Conservation (phyloP, 2,888 invertebrate genomes). For the Lycia hirtaria region DNA sequence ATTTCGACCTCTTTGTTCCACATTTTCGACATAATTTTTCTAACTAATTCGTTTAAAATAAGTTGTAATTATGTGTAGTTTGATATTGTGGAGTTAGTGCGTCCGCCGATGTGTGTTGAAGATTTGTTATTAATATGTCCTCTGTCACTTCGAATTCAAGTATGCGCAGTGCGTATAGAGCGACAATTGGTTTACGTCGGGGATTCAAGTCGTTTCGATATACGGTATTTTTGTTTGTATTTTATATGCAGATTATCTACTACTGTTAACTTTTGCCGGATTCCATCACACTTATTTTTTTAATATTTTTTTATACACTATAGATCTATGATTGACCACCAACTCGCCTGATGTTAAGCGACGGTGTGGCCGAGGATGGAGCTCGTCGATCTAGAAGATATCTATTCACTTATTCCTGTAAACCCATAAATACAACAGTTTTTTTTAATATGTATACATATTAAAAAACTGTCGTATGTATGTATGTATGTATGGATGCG, state of each 20-base stretch:
- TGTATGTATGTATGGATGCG: no score
- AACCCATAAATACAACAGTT: no score
- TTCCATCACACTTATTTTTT: no score
- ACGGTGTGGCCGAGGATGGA: no score
- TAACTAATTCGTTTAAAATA: slow-evolving; percentile 39
- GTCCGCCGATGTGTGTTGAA: slow-evolving; percentile 37
- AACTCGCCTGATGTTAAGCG: no score
- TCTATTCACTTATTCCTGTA: no score
- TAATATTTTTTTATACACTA: no score
- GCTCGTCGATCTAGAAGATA: no score
- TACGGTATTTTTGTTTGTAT: slow-evolving; percentile 69
- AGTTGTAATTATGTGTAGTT: slow-evolving; percentile 47
- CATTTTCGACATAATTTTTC: slow-evolving; percentile 36
- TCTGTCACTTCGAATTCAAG: slow-evolving; percentile 78
- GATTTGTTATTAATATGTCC: slow-evolving; percentile 72
- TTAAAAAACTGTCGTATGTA: no score
- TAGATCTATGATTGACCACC: no score
- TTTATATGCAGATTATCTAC: slow-evolving; percentile 34
- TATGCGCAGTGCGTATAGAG: slow-evolving; percentile 79
- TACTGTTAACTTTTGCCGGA: no score
- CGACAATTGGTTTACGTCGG: slow-evolving; percentile 78
- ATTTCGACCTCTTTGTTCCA: slow-evolving; percentile 49
- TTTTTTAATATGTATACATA: no score
- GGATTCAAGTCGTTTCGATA: slow-evolving; percentile 81
- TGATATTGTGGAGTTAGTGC: slow-evolving; percentile 27